Percentiles rank a stretch among this genome's conserved stretches.
Evolutionary conservation across 1,140 invertebrate genomes (phyloP).

Genomic region (Drosophila seguyi): DNA sequence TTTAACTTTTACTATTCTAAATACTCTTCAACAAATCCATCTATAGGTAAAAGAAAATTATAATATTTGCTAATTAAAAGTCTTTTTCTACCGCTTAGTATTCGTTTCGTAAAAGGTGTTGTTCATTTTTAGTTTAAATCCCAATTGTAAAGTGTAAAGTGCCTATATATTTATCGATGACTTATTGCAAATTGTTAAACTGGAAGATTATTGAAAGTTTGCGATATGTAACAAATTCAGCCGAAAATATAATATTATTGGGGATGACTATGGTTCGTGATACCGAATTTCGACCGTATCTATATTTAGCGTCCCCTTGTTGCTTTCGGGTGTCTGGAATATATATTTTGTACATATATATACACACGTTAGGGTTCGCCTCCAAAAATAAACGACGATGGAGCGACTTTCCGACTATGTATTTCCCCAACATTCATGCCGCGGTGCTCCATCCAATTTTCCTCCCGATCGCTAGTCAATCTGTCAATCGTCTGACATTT

Average conservation of each 20-base stretch:
- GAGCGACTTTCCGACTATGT: slow-evolving; percentile 14
- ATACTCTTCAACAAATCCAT: not conserved
- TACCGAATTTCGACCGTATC: slow-evolving; percentile 24
- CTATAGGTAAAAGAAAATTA: too few species aligned
- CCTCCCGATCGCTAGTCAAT: slow-evolving; percentile 64
- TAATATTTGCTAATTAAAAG: too few species aligned
- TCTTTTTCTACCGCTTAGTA: not conserved
- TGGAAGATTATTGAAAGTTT: not conserved
- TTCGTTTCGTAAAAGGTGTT: not conserved
- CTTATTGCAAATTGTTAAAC: not conserved
- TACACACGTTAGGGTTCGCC: slow-evolving; percentile 18
- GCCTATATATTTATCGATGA: slow-evolving; percentile 2
- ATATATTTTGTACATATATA: slow-evolving; percentile 5
- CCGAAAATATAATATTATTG: slow-evolving; percentile 6
- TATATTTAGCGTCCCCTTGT: slow-evolving; percentile 23
- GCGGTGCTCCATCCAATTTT: slow-evolving; percentile 15
- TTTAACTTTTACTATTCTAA: not conserved
- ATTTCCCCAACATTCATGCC: not conserved
- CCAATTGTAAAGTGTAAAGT: not conserved
- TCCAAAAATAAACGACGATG: slow-evolving; percentile 43
- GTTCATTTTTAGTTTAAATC: not conserved
- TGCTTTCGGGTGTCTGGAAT: slow-evolving; percentile 36
- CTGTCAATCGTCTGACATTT: slow-evolving; percentile 66
- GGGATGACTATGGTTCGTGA: slow-evolving; percentile 10
- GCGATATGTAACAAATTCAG: not conserved